These are phyloP conservation scores for Cryptus viduatorius DNA, from an alignment of 2,888 invertebrate genomes.

Conservation along the genomic window DNA sequence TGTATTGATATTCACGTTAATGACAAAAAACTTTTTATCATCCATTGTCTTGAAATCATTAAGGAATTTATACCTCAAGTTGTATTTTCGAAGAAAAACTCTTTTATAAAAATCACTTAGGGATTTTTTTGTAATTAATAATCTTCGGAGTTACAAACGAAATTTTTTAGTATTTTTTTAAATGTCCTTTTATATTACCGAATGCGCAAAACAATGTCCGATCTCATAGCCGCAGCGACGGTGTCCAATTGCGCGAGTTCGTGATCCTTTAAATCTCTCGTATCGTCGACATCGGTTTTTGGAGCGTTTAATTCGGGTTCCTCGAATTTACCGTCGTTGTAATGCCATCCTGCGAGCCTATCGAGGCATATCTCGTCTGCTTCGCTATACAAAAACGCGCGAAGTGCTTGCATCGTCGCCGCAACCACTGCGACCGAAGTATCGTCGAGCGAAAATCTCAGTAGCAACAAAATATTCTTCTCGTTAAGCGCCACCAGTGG, in stretches of 20 bases:
- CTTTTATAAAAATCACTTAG: neutral
- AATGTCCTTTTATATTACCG: constrained; percentile 83
- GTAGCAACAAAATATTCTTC: constrained; percentile 91
- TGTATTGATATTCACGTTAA: too few relatives aligned
- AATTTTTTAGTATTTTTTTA: neutral
- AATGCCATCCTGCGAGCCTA: constrained; percentile 86
- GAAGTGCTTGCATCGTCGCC: constrained; percentile 91
- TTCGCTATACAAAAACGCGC: constrained; percentile 91
- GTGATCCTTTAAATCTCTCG: constrained; percentile 92
- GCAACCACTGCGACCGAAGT: constrained; percentile 90
- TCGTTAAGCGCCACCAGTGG: constrained; percentile 87
- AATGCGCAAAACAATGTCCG: constrained; percentile 91
- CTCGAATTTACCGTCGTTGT: constrained; percentile 84
- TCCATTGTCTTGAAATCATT: too few relatives aligned
- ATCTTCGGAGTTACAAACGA: neutral
- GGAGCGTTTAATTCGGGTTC: constrained; percentile 80
- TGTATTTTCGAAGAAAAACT: too few relatives aligned
- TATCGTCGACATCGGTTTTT: constrained; percentile 85
- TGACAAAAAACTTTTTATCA: too few relatives aligned
- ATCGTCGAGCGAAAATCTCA: constrained; percentile 95
- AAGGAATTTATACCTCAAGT: too few relatives aligned
- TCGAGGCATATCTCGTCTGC: constrained; percentile 93
- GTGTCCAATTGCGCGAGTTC: constrained; percentile 94
- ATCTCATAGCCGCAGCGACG: constrained; percentile 90
- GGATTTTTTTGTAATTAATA: neutral